These are phyloP conservation scores for Homarus gammarus DNA, from an alignment of 2,888 invertebrate genomes.

Conservation along the genomic window DNA sequence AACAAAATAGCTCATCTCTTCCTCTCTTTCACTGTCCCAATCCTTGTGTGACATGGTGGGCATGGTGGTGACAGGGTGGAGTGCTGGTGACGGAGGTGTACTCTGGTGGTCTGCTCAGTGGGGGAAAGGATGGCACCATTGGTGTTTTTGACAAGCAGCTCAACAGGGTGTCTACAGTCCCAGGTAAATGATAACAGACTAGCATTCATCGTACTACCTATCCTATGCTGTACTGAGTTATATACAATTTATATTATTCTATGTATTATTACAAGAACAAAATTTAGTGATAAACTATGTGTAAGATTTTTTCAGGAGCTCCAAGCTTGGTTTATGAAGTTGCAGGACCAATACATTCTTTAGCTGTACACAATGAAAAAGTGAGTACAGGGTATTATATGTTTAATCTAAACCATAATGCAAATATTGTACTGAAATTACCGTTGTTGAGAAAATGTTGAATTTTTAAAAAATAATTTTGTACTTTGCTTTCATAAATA, in stretches of 20 bases:
- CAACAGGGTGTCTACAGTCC: conserved; percentile 61
- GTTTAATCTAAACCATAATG: no score
- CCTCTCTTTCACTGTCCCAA: no score
- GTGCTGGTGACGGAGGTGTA: conserved; percentile 72
- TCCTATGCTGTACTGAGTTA: no score
- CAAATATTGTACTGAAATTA: no score
- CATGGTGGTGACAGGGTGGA: conserved; percentile 64
- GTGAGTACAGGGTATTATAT: conserved; percentile 18
- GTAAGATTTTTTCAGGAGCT: conserved; percentile 47
- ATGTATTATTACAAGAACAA: neutral
- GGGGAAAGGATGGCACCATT: conserved; percentile 80
- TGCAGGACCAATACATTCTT: conserved; percentile 59
- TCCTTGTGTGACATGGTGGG: no score
- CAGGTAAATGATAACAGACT: conserved; percentile 28
- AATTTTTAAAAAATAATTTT: no score
- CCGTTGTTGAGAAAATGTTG: no score
- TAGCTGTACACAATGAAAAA: conserved; percentile 49
- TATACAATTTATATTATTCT: neutral
- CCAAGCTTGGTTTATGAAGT: conserved; percentile 68
- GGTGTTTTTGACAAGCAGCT: conserved; percentile 80
- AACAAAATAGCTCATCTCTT: neutral
- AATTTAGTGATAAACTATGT: neutral
- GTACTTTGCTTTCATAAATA: no score
- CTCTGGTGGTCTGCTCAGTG: conserved; percentile 79
- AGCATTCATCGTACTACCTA: neutral